These are phyloP conservation scores for Gulo gulo DNA, from an alignment of 2,113 vertebrate genomes.

Conservation along the genomic window DNA sequence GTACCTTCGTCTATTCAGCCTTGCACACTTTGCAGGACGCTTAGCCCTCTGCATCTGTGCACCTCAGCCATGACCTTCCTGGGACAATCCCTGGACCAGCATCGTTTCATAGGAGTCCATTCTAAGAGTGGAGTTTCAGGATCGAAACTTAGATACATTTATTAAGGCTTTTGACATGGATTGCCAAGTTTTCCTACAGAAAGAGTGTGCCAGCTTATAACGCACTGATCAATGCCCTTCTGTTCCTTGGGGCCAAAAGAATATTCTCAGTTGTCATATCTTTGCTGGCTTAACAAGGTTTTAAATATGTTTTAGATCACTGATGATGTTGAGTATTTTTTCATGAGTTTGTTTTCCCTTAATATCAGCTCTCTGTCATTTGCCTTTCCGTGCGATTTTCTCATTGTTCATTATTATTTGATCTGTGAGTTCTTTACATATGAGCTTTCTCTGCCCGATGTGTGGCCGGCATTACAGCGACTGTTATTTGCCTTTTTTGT, in stretches of 20 bases:
- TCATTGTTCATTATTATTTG: not conserved
- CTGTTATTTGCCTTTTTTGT: not conserved
- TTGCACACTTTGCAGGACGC: not conserved
- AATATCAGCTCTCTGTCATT: not conserved
- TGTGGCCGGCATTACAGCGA: accelerated
- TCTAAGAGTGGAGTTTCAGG: too few relatives aligned
- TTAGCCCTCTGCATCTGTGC: not conserved
- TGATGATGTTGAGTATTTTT: not conserved
- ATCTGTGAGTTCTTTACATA: accelerated
- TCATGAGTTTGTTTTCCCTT: too few relatives aligned
- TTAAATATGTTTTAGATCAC: not conserved
- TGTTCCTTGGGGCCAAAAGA: not conserved
- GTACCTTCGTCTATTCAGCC: accelerated
- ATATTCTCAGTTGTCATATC: not conserved
- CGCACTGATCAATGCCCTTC: accelerated
- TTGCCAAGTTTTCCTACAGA: not conserved
- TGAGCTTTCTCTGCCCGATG: not conserved
- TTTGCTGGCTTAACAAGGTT: not conserved
- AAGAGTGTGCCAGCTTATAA: accelerated
- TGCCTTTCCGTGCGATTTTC: not conserved
- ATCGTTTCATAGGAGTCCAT: accelerated
- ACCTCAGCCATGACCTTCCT: accelerated
- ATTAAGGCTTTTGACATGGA: not conserved
- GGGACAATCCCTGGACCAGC: not conserved
- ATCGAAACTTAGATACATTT: accelerated